Conservation (phyloP, 2,797 vertebrate genomes). For the Lepus townsendii region DNA sequence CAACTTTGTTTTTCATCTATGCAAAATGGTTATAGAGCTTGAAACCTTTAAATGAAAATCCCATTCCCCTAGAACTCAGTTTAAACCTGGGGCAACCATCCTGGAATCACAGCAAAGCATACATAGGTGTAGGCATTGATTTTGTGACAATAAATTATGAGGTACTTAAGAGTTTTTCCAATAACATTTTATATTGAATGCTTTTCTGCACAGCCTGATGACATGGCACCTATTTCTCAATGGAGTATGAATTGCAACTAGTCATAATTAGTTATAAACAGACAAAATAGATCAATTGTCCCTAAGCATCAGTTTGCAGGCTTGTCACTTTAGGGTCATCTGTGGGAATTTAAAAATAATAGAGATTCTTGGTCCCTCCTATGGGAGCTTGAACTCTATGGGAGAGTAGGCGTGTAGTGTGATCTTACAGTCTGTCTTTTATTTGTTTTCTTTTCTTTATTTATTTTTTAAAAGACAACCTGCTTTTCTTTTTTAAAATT, state of each 20-base stretch:
- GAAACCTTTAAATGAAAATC: slow-evolving; percentile 72
- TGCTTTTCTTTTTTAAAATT: no score
- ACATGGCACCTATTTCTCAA: neutral
- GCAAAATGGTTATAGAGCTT: slow-evolving; percentile 60
- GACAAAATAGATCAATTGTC: neutral
- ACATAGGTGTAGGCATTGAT: slow-evolving; percentile 65
- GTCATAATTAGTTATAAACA: neutral
- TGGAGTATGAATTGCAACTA: neutral
- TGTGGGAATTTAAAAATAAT: neutral
- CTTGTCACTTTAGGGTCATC: neutral
- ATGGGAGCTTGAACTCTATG: neutral
- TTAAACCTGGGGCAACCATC: slow-evolving; percentile 64
- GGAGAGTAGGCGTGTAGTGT: neutral
- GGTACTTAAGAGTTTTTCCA: slow-evolving; percentile 51
- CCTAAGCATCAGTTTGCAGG: neutral
- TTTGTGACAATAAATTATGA: slow-evolving; percentile 57
- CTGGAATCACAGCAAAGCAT: slow-evolving; percentile 53
- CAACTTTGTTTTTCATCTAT: slow-evolving; percentile 64
- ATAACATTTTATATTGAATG: slow-evolving; percentile 52
- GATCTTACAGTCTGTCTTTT: neutral
- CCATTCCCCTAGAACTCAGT: slow-evolving; percentile 63
- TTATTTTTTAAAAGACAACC: no score
- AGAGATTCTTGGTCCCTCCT: neutral
- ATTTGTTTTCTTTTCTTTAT: neutral
- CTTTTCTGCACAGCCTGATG: slow-evolving; percentile 32